phyloP scores from a whole-genome alignment of 2,797 vertebrate genomes.

The Anabas testudineus region DNA sequence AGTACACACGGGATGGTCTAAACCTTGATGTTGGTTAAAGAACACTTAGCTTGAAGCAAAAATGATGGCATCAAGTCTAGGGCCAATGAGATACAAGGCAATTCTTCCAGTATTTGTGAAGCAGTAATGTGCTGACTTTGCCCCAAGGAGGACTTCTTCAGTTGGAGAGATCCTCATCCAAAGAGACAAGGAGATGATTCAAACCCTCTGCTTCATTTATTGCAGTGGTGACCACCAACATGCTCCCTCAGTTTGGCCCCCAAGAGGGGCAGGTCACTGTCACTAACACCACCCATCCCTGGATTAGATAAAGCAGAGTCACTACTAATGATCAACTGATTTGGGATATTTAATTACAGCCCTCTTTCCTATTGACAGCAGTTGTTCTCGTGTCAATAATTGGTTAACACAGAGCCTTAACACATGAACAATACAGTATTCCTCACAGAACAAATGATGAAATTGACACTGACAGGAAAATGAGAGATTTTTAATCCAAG shows the following conservation, averaged over 20 bases:
- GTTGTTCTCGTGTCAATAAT: slow-evolving; percentile 38
- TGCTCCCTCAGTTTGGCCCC: slow-evolving; percentile 33
- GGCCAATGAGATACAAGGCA: slow-evolving; percentile 5
- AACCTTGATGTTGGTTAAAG: neutral
- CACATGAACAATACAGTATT: slow-evolving; percentile 39
- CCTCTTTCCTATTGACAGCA: slow-evolving; percentile 21
- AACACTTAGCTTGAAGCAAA: neutral
- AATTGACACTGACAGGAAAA: slow-evolving; percentile 72
- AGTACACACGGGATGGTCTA: neutral
- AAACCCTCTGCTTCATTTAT: slow-evolving; percentile 62
- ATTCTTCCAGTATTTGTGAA: neutral
- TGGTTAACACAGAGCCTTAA: slow-evolving; percentile 34
- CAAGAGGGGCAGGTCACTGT: slow-evolving; percentile 15
- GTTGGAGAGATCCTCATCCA: slow-evolving; percentile 45
- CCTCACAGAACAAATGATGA: slow-evolving; percentile 66
- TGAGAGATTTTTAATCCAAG: slow-evolving; percentile 61
- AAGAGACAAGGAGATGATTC: slow-evolving; percentile 63
- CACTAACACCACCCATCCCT: slow-evolving; percentile 1
- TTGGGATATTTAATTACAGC: slow-evolving; percentile 45
- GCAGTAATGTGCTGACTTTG: slow-evolving; percentile 40
- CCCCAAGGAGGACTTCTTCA: slow-evolving; percentile 30
- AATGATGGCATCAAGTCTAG: too few relatives aligned
- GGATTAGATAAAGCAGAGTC: slow-evolving; percentile 34
- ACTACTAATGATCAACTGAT: slow-evolving; percentile 30
- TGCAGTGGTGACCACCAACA: slow-evolving; percentile 37